Evolutionary conservation across 2,113 vertebrate species (phyloP).

Genomic region (Percina caprodes): DNA sequence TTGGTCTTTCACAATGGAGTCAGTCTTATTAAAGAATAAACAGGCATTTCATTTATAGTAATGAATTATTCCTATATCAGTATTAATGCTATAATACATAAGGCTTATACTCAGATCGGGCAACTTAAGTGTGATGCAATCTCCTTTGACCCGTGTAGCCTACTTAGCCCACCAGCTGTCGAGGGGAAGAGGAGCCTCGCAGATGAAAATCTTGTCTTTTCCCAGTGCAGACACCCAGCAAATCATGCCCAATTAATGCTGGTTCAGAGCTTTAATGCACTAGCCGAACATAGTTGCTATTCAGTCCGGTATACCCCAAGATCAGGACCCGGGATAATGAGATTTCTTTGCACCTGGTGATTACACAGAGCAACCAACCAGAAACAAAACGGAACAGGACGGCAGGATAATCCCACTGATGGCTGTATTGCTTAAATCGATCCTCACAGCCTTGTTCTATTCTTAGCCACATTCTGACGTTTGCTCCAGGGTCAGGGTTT

Average conservation of each 20-base stretch:
- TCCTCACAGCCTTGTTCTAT: conserved; percentile 58
- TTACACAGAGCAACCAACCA: conserved; percentile 78
- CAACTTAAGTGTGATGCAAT: conserved; percentile 6
- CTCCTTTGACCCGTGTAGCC: conserved; percentile 11
- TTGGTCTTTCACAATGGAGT: conserved; percentile 49
- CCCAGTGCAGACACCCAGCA: conserved; percentile 36
- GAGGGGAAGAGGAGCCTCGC: conserved; percentile 26
- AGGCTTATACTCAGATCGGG: background rate
- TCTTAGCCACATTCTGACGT: conserved; percentile 51
- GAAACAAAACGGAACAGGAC: conserved; percentile 74
- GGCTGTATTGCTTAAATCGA: conserved; percentile 53
- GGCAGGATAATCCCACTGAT: conserved; percentile 65
- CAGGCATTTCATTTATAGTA: conserved; percentile 63
- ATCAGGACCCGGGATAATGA: conserved; percentile 81
- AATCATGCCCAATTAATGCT: conserved; percentile 73
- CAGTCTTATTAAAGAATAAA: conserved; percentile 60
- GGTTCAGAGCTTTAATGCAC: conserved; percentile 79
- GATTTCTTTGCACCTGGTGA: conserved; percentile 80
- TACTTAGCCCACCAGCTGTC: conserved; percentile 49
- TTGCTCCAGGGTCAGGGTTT: conserved; percentile 43
- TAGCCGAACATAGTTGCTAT: conserved; percentile 61
- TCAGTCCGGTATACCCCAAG: conserved; percentile 53
- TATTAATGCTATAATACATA: conserved; percentile 6
- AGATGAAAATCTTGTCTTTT: conserved; percentile 32
- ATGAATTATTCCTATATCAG: conserved; percentile 38